These are phyloP conservation scores for Pandion haliaetus DNA, from an alignment of 2,113 vertebrate genomes.

Conservation along the genomic window DNA sequence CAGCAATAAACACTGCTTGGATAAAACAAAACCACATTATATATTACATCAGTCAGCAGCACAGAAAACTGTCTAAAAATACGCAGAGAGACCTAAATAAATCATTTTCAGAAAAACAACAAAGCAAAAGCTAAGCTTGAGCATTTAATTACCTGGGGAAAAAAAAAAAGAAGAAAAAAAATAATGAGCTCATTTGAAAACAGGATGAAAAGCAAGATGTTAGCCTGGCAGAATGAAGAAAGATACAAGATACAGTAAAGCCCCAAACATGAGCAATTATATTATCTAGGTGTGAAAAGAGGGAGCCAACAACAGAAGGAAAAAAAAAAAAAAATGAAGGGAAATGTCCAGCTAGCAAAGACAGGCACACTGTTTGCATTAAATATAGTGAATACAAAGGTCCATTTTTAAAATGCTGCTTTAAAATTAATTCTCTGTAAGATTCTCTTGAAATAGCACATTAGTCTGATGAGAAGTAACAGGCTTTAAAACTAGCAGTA, in stretches of 20 bases:
- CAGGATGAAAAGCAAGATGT: not conserved
- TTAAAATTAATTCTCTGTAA: not conserved
- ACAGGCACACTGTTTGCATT: not conserved
- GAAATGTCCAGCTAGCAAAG: not conserved
- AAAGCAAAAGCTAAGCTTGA: not conserved
- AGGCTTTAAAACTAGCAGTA: not conserved
- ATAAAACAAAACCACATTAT: not conserved
- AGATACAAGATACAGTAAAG: not conserved
- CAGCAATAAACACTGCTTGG: not conserved
- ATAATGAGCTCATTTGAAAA: not conserved
- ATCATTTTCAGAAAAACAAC: not conserved
- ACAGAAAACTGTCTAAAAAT: not conserved
- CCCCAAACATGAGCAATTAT: rapidly evolving
- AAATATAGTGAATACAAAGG: not conserved
- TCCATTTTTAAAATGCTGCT: not conserved
- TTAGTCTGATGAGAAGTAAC: not conserved
- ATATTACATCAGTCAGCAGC: not conserved
- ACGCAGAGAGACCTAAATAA: not conserved
- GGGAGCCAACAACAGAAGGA: not conserved
- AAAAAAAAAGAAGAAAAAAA: not conserved
- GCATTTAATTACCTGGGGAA: not conserved
- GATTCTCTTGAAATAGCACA: not conserved
- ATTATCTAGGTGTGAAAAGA: not conserved
- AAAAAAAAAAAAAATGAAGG: not conserved
- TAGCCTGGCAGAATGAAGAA: not conserved